Percentiles rank a stretch among this genome's conserved stretches.
phyloP scores from a whole-genome alignment of 2,113 vertebrate species.

The Hippocampus mohnikei region DNA sequence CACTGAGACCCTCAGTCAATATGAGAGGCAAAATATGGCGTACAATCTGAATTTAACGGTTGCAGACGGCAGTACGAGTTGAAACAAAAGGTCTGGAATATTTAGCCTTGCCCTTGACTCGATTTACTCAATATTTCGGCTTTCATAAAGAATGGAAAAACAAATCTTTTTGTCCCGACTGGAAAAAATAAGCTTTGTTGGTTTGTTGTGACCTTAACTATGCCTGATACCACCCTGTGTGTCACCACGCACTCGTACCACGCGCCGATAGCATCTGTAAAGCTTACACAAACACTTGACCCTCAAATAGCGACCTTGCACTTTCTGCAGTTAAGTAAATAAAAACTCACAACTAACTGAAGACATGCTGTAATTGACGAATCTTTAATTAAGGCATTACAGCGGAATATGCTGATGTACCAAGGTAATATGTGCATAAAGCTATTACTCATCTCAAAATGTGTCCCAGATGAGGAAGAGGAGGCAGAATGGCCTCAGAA shows the following conservation, averaged over 20 bases:
- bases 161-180: not conserved
- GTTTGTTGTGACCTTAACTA: not conserved
- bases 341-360: not conserved
- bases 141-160: not conserved
- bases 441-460: slow-evolving; percentile 46
- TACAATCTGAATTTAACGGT: slow-evolving; percentile 45
- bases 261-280: too few relatives aligned
- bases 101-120: not conserved
- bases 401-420: not conserved
- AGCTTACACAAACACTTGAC: not conserved
- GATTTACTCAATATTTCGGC: not conserved
- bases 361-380: not conserved
- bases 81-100: not conserved
- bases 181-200: too few relatives aligned
- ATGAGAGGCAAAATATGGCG: slow-evolving; percentile 45
- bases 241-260: too few relatives aligned
- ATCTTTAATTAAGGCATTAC: not conserved
- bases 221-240: not conserved
- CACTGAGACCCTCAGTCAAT: slow-evolving; percentile 44
- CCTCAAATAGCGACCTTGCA: not conserved
- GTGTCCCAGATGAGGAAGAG: slow-evolving; percentile 49
- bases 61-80: not conserved
- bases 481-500: slow-evolving; percentile 55
- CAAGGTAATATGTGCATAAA: slow-evolving; percentile 48
- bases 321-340: not conserved